Base-by-base conservation (phyloP, 2,888 invertebrate species). In the Empis livida region DNA sequence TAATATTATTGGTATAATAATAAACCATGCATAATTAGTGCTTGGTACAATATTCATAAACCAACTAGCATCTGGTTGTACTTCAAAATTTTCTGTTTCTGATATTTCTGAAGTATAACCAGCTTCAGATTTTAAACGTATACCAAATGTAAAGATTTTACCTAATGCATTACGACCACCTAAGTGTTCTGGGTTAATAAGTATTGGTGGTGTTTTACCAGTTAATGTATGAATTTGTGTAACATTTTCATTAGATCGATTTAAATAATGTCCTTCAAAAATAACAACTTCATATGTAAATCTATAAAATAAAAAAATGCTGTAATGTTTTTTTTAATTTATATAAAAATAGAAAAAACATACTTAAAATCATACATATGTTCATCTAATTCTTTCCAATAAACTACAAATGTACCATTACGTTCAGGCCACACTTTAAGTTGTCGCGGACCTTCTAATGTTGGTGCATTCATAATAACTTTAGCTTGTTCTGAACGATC, bases 211-310 rank as follows among this genome's bases (percentile, higher is more conserved):
- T 16, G 74, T 72, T 1, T 75, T 69, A 3, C 67, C 64, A 2
- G 65, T 56, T 42, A 58, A 59, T 62, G 69, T 68, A 40, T 53
- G 55, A 9, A 57, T 50, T n/a, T 70, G 63, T 0, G 72, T 50
- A 48, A 73, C 49, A 57, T 75, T 65, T 46, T 73, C 68, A 1
- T 73, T 68, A 5, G 73, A 71, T 59, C 45, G 49, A 46, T 75
- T 65, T 49, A 72, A 75, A 44, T 69, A 68, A 17, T 68, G 62
- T 10, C 75, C 75, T 56, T 75, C 73, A 2, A 77, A 77, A 1
- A 87, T 73, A 49, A 84, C 68, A 13, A 87, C 71, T 63, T 83
- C 79, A 61, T 80, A 88, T 50, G 73, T 65, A 56, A 70, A 75
- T 10, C 73, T 73, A 45, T 9, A 63, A 62, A 32, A 51, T 47